Evolutionary conservation across 2,113 vertebrate species (phyloP).

Genomic region (Orcinus orca): DNA sequence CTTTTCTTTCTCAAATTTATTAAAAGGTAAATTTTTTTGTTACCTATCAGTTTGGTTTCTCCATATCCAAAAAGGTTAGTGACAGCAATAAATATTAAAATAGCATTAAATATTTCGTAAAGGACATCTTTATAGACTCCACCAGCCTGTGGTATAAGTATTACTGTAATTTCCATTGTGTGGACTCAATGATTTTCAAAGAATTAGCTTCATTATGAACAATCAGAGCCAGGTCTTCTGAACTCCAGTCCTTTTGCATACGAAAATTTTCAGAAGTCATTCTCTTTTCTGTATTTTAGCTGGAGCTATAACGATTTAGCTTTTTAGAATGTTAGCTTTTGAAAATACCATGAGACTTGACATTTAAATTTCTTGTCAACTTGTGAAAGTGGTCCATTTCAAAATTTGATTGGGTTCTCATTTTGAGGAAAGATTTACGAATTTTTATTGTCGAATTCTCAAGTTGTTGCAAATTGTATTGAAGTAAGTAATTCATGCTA

Average conservation of each 20-base stretch:
- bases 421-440: neutral
- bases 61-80: neutral
- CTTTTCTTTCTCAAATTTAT: neutral
- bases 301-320: neutral
- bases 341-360: neutral
- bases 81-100: neutral
- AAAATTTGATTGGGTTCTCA: neutral
- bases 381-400: neutral
- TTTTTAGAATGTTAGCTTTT: neutral
- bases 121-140: neutral
- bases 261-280: neutral
- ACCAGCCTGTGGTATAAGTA: neutral
- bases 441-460: neutral
- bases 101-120: neutral
- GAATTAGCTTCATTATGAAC: neutral
- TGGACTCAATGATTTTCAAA: neutral
- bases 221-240: neutral
- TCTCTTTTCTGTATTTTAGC: neutral
- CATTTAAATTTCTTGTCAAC: neutral
- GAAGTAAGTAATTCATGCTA: neutral
- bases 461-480: neutral
- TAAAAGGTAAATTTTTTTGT: neutral
- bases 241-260: neutral
- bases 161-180: neutral
- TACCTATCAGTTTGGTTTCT: neutral